Base-by-base conservation (phyloP, 2,888 invertebrate genomes). In the Zaprionus bogoriensis region DNA sequence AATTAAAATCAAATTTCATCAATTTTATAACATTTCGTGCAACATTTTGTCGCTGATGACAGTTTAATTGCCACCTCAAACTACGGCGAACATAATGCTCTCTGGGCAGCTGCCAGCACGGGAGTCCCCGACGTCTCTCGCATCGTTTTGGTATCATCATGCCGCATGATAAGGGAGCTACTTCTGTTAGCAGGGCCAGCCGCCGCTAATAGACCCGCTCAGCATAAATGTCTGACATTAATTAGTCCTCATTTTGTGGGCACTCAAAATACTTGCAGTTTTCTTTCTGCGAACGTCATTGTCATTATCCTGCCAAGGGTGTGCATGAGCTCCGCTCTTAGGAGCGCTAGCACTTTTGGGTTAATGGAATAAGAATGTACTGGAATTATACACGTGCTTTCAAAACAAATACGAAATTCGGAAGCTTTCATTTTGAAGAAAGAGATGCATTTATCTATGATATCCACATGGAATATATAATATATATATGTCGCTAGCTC, bases 1-100 rank as follows among this genome's bases (percentile, higher is more conserved):
- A 83, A 83, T 85, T 83, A 83, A 83, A 83, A 83, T 82, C 83
- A 82, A 83, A 83, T 83, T 83, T 80, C 58, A 73, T 65, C 67
- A 66, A 66, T 70, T 72, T 72, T 60, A 54, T 67, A 77, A 77
- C 61, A 64, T 67, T 46, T 60, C 46, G 68, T 59, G 63, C 61
- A 70, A 70, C 61, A 55, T 64, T 69, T 59, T 54, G 53, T 5
- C 67, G 60, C 87, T 83, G 82, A 83, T 83, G 82, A 82, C 82
- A 84, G 72, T 83, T 83, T 83, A 83, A 83, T 83, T 87, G 74
- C 61, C 54, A 36, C 47, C 65, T 52, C 46, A 51, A 62, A 22
- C 12, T n/a, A 12, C 14, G 14, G n/a, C 17, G 42, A 30, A 38
- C 32, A 36, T 48, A 48, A 59, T 44, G 54, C 48, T 58, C 27